These are phyloP conservation scores for Alces alces DNA, from an alignment of 2,113 vertebrate genomes.

Conservation along the genomic window DNA sequence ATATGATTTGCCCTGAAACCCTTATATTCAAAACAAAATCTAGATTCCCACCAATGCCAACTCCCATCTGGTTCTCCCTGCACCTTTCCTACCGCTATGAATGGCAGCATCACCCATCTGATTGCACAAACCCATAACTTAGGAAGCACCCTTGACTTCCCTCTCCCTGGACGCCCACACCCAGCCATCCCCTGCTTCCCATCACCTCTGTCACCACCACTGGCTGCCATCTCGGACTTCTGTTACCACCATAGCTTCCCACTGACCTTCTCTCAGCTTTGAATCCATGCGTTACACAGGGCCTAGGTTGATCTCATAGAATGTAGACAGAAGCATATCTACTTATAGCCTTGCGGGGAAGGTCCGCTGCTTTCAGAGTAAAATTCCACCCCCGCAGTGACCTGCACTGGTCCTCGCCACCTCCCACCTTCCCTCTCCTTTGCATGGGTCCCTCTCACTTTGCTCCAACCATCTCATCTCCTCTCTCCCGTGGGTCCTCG, in stretches of 20 bases:
- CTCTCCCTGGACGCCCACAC: not conserved
- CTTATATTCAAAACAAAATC: not conserved
- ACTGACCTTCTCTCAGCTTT: not conserved
- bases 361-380: not conserved
- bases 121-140: not conserved
- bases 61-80: not conserved
- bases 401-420: fast-evolving
- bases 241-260: not conserved
- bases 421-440: not conserved
- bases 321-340: not conserved
- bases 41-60: not conserved
- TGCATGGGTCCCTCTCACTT: fast-evolving
- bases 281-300: not conserved
- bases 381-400: not conserved
- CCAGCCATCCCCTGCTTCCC: not conserved
- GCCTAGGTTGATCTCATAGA: not conserved
- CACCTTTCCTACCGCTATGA: not conserved
- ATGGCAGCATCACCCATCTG: not conserved
- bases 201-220: not conserved
- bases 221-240: not conserved
- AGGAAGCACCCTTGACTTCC: not conserved
- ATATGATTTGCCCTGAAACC: not conserved
- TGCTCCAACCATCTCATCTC: fast-evolving
- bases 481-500: not conserved
- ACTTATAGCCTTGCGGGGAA: not conserved